Conservation (phyloP, 1,140 invertebrate species). For the Laupala kohalensis region DNA sequence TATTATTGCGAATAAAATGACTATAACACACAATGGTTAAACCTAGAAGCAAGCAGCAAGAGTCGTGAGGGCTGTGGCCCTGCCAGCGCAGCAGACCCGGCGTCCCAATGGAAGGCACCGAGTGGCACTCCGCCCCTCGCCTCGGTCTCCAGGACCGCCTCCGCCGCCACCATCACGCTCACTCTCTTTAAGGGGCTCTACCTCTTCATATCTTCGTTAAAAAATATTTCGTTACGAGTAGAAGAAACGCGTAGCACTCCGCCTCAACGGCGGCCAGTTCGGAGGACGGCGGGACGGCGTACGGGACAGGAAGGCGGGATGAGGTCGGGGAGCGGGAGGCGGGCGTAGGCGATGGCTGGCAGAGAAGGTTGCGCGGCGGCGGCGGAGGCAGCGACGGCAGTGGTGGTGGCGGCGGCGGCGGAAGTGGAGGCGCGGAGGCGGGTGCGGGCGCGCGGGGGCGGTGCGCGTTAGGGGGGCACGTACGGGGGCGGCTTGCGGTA, state of each 20-base stretch:
- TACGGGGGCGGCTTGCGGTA: conserved; percentile 85
- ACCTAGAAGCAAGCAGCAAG: not conserved
- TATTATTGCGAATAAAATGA: not conserved
- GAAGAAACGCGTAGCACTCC: not conserved
- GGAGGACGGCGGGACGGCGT: not conserved
- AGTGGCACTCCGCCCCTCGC: not conserved
- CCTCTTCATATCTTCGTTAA: not conserved
- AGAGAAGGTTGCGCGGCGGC: conserved; percentile 12
- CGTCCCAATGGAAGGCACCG: not conserved
- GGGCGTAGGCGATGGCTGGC: conserved; percentile 7
- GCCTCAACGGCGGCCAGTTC: not conserved
- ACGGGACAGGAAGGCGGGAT: not conserved
- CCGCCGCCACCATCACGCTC: not conserved
- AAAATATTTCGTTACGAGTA: not conserved
- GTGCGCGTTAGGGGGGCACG: conserved; percentile 65
- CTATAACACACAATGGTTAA: not conserved
- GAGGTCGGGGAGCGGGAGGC: not conserved
- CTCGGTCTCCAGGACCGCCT: not conserved
- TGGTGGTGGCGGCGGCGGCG: not conserved
- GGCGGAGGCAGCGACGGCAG: not conserved
- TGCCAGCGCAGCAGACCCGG: not conserved
- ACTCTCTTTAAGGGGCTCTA: not conserved
- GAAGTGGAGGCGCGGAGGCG: not conserved
- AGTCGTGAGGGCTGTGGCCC: not conserved
- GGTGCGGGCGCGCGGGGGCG: not conserved